phyloP scores from a whole-genome alignment of 2,797 vertebrate genomes.

The Podarcis lilfordi region DNA sequence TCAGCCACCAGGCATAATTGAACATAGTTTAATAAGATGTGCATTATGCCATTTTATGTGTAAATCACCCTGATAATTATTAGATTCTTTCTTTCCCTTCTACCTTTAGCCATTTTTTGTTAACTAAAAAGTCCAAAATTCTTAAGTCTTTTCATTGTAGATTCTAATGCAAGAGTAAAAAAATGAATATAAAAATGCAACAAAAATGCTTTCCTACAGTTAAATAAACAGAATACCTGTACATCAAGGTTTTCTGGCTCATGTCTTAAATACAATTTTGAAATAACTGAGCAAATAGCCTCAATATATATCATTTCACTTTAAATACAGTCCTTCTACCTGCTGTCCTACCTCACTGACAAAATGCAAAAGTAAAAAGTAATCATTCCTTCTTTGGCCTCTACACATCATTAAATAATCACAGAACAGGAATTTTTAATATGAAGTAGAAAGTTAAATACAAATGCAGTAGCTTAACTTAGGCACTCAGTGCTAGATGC shows the following conservation, averaged over 20 bases:
- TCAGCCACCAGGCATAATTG: too few relatives aligned
- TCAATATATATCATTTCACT: background rate
- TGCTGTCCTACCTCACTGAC: background rate
- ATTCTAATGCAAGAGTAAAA: background rate
- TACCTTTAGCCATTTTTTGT: background rate
- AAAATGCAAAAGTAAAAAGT: background rate
- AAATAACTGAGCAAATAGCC: background rate
- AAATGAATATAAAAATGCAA: background rate
- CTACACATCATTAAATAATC: background rate
- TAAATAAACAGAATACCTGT: background rate
- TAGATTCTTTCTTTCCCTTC: too few relatives aligned
- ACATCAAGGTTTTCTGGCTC: background rate
- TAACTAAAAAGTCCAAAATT: background rate
- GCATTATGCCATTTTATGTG: background rate
- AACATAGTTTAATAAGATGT: background rate
- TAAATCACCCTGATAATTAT: background rate
- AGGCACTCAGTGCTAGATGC: background rate
- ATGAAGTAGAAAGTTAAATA: background rate
- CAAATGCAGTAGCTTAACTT: background rate
- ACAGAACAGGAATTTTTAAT: background rate
- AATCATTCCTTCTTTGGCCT: background rate
- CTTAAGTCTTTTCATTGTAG: background rate
- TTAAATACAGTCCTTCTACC: background rate
- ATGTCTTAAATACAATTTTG: background rate
- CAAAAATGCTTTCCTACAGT: background rate